These are phyloP conservation scores for Dascillus cervinus DNA, from an alignment of 2,888 invertebrate species.

Conservation along the genomic window DNA sequence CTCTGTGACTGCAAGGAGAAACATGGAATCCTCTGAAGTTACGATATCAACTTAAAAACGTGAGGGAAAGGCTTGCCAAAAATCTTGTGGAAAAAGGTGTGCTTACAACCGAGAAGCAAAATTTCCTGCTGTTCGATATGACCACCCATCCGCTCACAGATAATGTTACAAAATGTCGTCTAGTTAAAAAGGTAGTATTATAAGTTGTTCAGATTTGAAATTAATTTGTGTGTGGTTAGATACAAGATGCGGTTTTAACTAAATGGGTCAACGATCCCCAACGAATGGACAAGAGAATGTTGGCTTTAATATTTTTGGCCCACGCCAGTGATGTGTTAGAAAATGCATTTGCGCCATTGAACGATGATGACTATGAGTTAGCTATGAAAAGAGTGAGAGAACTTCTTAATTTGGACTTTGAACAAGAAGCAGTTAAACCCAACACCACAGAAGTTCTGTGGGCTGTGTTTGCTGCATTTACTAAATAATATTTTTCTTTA, in stretches of 20 bases:
- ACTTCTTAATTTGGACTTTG: conserved; percentile 93
- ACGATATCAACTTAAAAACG: conserved; percentile 96
- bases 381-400: conserved; percentile 96
- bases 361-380: conserved; percentile 95
- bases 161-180: conserved; percentile 86
- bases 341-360: conserved; percentile 97
- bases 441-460: conserved; percentile 92
- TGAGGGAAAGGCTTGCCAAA: conserved; percentile 96
- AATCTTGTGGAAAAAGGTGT: conserved; percentile 99
- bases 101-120: conserved; percentile 97
- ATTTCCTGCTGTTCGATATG: conserved; percentile 99
- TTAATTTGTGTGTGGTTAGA: conserved; percentile 47
- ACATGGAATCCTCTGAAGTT: conserved; percentile 99
- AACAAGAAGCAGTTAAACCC: conserved; percentile 87
- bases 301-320: conserved; percentile 90
- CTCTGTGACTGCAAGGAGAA: conserved; percentile 63
- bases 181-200: conserved; percentile 81
- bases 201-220: background rate
- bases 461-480: conserved; percentile 98
- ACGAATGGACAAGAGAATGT: conserved; percentile 90
- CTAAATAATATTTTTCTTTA: conserved; percentile 63
- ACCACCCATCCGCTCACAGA: conserved; percentile 98
- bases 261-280: conserved; percentile 98
- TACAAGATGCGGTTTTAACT: conserved; percentile 93
- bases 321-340: conserved; percentile 98